A percentile compares a stretch with the other conserved stretches of the same genome.
Evolutionary conservation across 2,113 vertebrate species (phyloP).

Genomic region (Brienomyrus brachyistius): DNA sequence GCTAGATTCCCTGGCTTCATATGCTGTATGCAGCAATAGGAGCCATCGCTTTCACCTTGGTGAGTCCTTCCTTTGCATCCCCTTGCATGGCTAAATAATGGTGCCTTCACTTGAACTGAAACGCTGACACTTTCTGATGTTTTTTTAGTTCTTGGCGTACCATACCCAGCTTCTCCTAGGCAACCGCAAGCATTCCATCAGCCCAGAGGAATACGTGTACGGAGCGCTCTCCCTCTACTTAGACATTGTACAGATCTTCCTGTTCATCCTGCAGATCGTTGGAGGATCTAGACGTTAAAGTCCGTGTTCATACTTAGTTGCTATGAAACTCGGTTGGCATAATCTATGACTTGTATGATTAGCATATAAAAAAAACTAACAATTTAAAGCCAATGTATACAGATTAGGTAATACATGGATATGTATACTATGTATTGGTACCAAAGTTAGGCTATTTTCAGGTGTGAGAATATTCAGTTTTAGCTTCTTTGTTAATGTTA

Average conservation of each 20-base stretch:
- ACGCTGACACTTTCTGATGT: neutral
- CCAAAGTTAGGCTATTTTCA: neutral
- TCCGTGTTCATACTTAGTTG: neutral
- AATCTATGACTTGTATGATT: neutral
- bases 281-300: constrained; percentile 48
- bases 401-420: neutral
- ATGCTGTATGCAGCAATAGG: constrained; percentile 87
- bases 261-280: constrained; percentile 77
- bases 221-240: constrained; percentile 87
- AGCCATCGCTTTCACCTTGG: constrained; percentile 83
- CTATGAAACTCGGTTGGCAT: neutral
- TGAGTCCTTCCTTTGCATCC: constrained; percentile 52
- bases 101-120: neutral
- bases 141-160: constrained; percentile 80
- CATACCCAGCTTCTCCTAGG: constrained; percentile 92
- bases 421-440: neutral
- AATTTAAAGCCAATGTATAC: neutral
- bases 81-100: neutral
- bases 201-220: constrained; percentile 85
- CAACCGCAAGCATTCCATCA: constrained; percentile 77
- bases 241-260: constrained; percentile 86
- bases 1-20: constrained; percentile 82
- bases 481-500: neutral
- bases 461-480: neutral
- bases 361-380: neutral